These are phyloP conservation scores for Myotis planiceps DNA, from an alignment of 2,797 vertebrate species.

Conservation along the genomic window DNA sequence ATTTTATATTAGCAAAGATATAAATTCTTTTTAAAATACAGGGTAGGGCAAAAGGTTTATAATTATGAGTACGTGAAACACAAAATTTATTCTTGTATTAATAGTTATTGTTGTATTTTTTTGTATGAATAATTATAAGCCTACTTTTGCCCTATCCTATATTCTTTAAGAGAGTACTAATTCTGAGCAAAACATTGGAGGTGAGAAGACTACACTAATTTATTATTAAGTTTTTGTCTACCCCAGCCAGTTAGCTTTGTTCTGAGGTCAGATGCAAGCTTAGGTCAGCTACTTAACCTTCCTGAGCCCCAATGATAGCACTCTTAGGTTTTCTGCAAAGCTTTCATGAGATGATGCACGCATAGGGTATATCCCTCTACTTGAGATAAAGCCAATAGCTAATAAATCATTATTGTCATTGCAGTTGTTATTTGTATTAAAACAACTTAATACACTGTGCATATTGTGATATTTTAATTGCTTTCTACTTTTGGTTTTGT, in stretches of 20 bases:
- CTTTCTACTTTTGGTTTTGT: neutral
- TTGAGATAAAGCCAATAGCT: neutral
- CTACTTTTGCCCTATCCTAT: neutral
- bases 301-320: neutral
- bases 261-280: neutral
- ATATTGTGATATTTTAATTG: neutral
- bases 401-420: neutral
- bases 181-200: neutral
- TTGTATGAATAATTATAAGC: neutral
- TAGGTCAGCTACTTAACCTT: neutral
- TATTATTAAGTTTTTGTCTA: neutral
- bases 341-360: neutral
- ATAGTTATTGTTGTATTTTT: neutral
- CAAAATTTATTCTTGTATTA: neutral
- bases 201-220: neutral
- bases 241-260: neutral
- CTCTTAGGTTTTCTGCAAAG: neutral
- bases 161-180: neutral
- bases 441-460: conserved; percentile 30
- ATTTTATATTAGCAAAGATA: neutral
- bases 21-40: neutral
- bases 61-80: neutral
- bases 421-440: conserved; percentile 38
- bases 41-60: neutral
- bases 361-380: neutral